Evolutionary conservation across 2,797 vertebrate species (phyloP).

Genomic region (Gouania willdenowi): DNA sequence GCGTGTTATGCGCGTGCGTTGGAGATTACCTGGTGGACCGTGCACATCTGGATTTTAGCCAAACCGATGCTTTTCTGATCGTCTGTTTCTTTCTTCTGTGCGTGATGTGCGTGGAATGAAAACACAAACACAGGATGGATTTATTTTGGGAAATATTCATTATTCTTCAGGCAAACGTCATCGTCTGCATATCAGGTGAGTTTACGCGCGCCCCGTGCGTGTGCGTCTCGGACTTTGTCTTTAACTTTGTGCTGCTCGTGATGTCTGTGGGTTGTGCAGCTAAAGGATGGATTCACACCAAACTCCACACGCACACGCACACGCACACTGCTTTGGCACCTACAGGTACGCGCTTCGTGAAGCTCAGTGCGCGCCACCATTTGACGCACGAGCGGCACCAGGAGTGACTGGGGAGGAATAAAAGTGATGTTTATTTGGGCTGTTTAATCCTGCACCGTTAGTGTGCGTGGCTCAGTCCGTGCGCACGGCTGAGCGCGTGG

Average conservation of each 20-base stretch:
- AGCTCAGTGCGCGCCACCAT: conserved; percentile 21
- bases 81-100: conserved; percentile 56
- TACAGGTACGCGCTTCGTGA: conserved; percentile 1
- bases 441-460: too few species aligned
- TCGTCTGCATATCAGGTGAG: conserved; percentile 96
- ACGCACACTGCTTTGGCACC: too few species aligned
- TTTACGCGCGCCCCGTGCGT: conserved; percentile 2
- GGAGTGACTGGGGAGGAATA: not conserved
- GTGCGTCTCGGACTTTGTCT: not conserved
- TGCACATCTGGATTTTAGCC: conserved; percentile 76
- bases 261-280: too few species aligned
- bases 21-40: conserved; percentile 84
- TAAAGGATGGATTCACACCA: too few species aligned
- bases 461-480: too few species aligned
- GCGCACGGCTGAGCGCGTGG: conserved; percentile 31
- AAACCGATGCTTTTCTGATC: not conserved
- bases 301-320: too few species aligned
- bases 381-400: conserved; percentile 33
- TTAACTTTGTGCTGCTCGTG: not conserved
- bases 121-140: conserved; percentile 92
- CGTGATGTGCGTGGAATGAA: conserved; percentile 96
- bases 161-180: conserved; percentile 94
- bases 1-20: conserved; percentile 85
- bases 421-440: too few species aligned
- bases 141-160: conserved; percentile 97